phyloP scores from a whole-genome alignment of 1,140 invertebrate genomes.

The Probaryconus sp. region DNA sequence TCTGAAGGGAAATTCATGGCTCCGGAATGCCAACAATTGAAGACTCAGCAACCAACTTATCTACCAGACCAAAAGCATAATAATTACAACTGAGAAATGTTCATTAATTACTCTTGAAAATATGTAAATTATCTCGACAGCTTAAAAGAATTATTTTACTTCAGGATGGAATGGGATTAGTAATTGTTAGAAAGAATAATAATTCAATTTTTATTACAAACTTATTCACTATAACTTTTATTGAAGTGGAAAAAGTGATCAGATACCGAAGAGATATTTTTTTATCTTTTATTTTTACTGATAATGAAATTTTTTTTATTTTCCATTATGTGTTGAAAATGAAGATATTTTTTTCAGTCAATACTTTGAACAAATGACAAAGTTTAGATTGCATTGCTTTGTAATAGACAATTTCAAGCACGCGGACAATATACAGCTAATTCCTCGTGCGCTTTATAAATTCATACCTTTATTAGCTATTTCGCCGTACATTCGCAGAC shows the following conservation, averaged over 20 bases:
- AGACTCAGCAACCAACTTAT: slow-evolving; percentile 10
- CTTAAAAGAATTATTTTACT: slow-evolving; percentile 5
- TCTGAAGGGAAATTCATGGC: slow-evolving; percentile 22
- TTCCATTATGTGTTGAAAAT: no score
- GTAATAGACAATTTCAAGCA: slow-evolving; percentile 39
- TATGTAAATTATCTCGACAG: slow-evolving; percentile 1
- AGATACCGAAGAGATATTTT: no score
- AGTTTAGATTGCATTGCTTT: slow-evolving; percentile 28
- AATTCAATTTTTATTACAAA: slow-evolving; percentile 17
- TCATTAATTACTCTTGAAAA: slow-evolving; percentile 16
- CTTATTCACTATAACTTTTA: slow-evolving; percentile 6
- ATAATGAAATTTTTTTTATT: no score
- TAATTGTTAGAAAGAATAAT: no score
- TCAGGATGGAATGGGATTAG: slow-evolving; percentile 2
- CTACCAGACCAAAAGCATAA: slow-evolving; percentile 13
- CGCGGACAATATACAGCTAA: slow-evolving; percentile 42
- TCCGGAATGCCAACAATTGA: slow-evolving; percentile 21
- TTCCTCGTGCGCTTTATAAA: slow-evolving; percentile 47
- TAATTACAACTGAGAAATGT: slow-evolving; percentile 17
- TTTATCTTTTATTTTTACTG: no score
- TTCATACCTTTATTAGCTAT: slow-evolving; percentile 38
- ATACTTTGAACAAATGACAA: slow-evolving; percentile 27
- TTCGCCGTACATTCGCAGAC: slow-evolving; percentile 12
- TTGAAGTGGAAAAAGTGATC: slow-evolving; percentile 22
- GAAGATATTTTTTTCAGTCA: slow-evolving; percentile 31